Evolutionary conservation across 2,888 invertebrate species (phyloP).

Genomic region (Eupithecia insigniata): DNA sequence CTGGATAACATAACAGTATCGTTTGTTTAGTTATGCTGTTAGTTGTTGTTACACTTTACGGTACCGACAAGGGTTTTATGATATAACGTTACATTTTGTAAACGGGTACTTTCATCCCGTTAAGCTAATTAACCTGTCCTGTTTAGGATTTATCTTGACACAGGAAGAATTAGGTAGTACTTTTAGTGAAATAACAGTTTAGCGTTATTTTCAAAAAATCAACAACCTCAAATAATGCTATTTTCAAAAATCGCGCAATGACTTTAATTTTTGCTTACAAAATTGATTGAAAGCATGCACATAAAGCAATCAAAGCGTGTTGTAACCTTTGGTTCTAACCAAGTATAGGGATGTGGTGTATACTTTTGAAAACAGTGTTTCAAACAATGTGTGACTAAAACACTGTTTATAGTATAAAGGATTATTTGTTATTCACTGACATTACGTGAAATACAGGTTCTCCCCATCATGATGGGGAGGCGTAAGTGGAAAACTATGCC

Average conservation of each 20-base stretch:
- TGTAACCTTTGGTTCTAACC: too few species aligned
- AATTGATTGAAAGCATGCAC: not conserved
- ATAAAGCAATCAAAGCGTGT: not conserved
- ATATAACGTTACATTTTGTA: slow-evolving; percentile 28
- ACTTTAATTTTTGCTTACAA: not conserved
- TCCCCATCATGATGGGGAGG: too few species aligned
- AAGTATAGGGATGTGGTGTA: not conserved
- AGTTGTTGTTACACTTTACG: slow-evolving; percentile 15
- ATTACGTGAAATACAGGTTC: too few species aligned
- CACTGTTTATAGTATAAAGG: too few species aligned
- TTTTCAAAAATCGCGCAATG: too few species aligned
- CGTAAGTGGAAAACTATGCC: too few species aligned
- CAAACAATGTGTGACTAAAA: not conserved
- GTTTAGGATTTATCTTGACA: not conserved
- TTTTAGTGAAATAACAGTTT: too few species aligned
- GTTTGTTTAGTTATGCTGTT: slow-evolving; percentile 26
- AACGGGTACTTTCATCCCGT: slow-evolving; percentile 23
- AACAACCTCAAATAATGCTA: too few species aligned
- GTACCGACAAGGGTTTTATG: slow-evolving; percentile 20
- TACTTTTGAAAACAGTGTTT: not conserved
- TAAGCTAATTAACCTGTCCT: not conserved
- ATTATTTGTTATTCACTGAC: too few species aligned
- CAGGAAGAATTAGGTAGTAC: not conserved
- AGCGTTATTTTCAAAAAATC: not conserved
- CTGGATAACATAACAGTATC: slow-evolving; percentile 26